Base-by-base conservation (phyloP, 2,888 invertebrate species). In the Caenorhabditis sp. region DNA sequence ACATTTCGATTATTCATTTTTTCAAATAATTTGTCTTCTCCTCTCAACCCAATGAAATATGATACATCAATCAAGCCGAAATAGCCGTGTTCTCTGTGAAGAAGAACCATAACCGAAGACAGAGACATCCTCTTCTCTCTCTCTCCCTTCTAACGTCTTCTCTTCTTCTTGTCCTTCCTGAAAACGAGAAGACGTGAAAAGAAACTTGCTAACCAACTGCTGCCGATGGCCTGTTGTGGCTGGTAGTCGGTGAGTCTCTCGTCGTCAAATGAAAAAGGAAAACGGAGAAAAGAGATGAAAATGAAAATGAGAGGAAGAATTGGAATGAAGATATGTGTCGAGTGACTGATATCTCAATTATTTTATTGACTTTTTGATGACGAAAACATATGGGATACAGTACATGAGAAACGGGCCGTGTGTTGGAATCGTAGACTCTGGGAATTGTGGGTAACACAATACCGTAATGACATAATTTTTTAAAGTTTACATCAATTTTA, bases 191-290 rank as follows among this genome's bases (percentile, higher is more conserved):
- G 73, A 51, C 51, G 73, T 51, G 51, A 73, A 19, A 47, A 47
- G 51, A 73, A 73, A 73, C 73, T 73, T 73, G 73, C 73, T 73
- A 73, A 73, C 38, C 63, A 73, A 61, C 73, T 63, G 38, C 63
- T 63, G 59, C 72, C 44, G n/a, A 19, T 70, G 16, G n/a, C 58
- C 44, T 51, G 44, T 56, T 56, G 26, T 61, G 44, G 22, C 47
- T 68, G 66, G 51, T 66, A 35, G 35, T 49, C 19, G 47, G 44
- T 47, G 64, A 66, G 68, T 68, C 68, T 68, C 68, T 68, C 54
- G 68, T 68, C 54, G 68, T 68, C 68, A 49, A 41, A 73, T 59
- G 73, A 73, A 73, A 73, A 73, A 63, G 73, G 63, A 73, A 73
- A 72, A 72, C 31, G 70, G 14, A 49, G n/a, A n/a, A n/a, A n/a